Percentiles rank a stretch among this genome's conserved stretches.
Evolutionary conservation across 2,113 vertebrate species (phyloP).

Genomic region (Chauna torquata): DNA sequence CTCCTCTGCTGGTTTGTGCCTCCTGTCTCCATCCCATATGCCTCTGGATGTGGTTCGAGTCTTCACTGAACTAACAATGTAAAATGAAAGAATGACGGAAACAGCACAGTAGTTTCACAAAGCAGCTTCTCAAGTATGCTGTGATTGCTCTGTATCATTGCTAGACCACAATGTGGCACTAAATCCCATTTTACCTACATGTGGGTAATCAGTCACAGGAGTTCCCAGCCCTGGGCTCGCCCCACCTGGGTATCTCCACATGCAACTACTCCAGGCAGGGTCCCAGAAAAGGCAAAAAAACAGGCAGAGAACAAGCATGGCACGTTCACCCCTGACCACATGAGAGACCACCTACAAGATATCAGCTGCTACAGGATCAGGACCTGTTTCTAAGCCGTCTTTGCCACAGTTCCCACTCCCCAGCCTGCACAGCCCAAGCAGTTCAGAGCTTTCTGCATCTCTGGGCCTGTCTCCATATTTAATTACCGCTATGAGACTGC

Average conservation of each 20-base stretch:
- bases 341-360: background rate
- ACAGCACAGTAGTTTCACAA: background rate
- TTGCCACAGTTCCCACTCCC: background rate
- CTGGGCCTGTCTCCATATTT: background rate
- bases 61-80: rapidly evolving
- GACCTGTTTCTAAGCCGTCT: background rate
- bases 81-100: background rate
- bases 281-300: background rate
- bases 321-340: background rate
- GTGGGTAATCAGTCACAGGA: background rate
- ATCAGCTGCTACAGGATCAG: background rate
- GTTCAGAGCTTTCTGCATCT: background rate
- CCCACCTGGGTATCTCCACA: background rate
- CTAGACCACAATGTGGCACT: background rate
- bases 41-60: background rate
- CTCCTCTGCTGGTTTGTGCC: background rate
- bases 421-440: background rate
- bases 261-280: background rate
- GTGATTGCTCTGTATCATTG: background rate
- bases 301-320: background rate
- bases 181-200: background rate
- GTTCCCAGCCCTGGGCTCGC: background rate
- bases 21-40: background rate
- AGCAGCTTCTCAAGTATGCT: background rate
- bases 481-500: conserved; percentile 31